These are phyloP conservation scores for Spodoptera frugiperda DNA, from an alignment of 1,140 invertebrate species.

Conservation along the genomic window DNA sequence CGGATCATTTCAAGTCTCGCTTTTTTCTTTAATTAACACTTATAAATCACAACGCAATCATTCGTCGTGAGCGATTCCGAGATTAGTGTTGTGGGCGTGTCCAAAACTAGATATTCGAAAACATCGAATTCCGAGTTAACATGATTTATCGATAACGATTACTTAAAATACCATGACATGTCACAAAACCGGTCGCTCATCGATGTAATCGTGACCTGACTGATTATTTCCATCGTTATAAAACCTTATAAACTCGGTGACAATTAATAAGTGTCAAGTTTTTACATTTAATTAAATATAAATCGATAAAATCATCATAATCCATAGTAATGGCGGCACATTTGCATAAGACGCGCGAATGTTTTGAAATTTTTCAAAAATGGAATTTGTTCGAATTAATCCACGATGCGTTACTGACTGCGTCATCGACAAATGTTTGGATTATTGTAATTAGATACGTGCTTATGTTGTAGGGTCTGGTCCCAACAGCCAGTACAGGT, in stretches of 20 bases:
- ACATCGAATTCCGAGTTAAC: constrained; percentile 51
- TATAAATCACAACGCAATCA: constrained; percentile 44
- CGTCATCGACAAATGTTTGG: constrained; percentile 29
- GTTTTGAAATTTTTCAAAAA: constrained; percentile 46
- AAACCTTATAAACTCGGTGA: constrained; percentile 65
- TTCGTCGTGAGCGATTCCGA: constrained; percentile 11
- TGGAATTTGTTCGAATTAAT: constrained; percentile 36
- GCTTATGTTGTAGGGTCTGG: constrained; percentile 14
- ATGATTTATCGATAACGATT: constrained; percentile 68
- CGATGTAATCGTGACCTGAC: constrained; percentile 64
- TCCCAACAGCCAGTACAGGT: not conserved
- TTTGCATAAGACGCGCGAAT: constrained; percentile 54
- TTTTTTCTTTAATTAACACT: constrained; percentile 39
- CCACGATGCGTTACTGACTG: constrained; percentile 2
- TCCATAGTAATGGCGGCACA: constrained; percentile 51
- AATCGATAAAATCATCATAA: constrained; percentile 69
- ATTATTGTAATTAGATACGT: constrained; percentile 16
- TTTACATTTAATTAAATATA: constrained; percentile 71
- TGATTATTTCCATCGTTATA: constrained; percentile 62
- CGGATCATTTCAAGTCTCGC: constrained; percentile 3
- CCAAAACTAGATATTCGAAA: constrained; percentile 44
- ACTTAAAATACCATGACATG: constrained; percentile 64
- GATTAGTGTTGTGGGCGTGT: constrained; percentile 32
- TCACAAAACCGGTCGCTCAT: constrained; percentile 63
- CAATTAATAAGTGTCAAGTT: constrained; percentile 75